Base-by-base conservation (phyloP, 2,797 vertebrate genomes). In the Danio aesculapii region DNA sequence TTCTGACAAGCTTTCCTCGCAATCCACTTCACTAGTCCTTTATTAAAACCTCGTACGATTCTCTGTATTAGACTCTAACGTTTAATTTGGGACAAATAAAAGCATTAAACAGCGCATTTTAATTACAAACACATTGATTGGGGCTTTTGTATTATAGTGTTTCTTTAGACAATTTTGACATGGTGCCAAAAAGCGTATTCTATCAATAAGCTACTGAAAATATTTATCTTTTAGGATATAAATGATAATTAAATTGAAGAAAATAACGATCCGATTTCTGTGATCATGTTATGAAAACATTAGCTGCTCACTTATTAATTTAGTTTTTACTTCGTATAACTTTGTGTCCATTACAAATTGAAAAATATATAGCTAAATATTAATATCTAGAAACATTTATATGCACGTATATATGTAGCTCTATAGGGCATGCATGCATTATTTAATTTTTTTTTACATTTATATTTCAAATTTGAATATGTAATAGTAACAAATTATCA, bases 1-100 rank as follows among this genome's bases (percentile, higher is more conserved):
- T 89, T 88, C 85, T 92, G 91, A 92, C 92, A 93, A 84, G 77
- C 46, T 17, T 44, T 59, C 43, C 49, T 59, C 82, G 70, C 75
- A 61, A 13, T 69, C 72, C 83, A 81, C 85, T 85, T 83, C 80
- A 4, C 19, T 58, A 44, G 49, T 81, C 62, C 71, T 77, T 44
- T 53, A 3, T 52, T 14, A 19, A 57, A 19, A 30, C 62, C 44
- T 81, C 44, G 52, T 17, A 30, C 7, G 44, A 72, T 50, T 69
- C 39, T 49, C 69, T 43, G 44, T 67, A 41, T 44, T 68, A 58
- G 58, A 74, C 62, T 1, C 16, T 0, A 41, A 13, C 9, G 41
- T 50, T 4, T 76, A 16, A 17, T 76, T 43, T 8, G 5, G 39
- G 17, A 75, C 39, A 41, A 52, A 53, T 30, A 30, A 30, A 44